phyloP scores from a whole-genome alignment of 1,140 invertebrate genomes.

The Psix sp. region DNA sequence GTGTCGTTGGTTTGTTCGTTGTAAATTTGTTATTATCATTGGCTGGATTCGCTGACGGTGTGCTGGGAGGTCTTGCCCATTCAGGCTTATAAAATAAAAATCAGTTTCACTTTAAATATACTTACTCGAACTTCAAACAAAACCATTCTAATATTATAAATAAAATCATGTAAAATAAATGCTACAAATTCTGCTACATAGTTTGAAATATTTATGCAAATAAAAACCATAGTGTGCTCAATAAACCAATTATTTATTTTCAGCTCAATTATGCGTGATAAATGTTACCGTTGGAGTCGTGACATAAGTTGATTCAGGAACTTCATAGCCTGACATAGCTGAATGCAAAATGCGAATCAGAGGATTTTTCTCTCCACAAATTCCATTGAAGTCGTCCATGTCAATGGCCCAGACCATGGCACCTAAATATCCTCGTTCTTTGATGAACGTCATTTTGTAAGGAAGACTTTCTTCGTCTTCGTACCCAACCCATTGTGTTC shows the following conservation, averaged over 20 bases:
- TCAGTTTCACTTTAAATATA: too few relatives aligned
- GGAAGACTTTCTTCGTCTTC: constrained; percentile 88
- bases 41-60: constrained; percentile 66
- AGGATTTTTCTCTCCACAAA: constrained; percentile 85
- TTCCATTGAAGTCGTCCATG: constrained; percentile 89
- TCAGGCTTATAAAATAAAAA: too few relatives aligned
- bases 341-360: constrained; percentile 84
- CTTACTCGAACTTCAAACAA: too few relatives aligned
- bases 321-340: constrained; percentile 85
- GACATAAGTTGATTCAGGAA: constrained; percentile 82
- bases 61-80: constrained; percentile 83
- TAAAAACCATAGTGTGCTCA: too few relatives aligned
- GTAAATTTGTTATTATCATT: constrained; percentile 56
- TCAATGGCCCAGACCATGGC: constrained; percentile 94
- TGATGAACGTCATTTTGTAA: constrained; percentile 92
- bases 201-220: too few relatives aligned
- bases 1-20: constrained; percentile 33
- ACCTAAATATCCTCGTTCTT: constrained; percentile 87
- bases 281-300: constrained; percentile 84
- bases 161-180: too few relatives aligned
- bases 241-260: too few relatives aligned
- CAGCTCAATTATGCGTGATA: too few relatives aligned
- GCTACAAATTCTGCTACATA: too few relatives aligned
- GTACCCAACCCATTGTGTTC: constrained; percentile 94
- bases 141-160: too few relatives aligned